Evolutionary conservation across 2,888 invertebrate genomes (phyloP).

Genomic region (Villa cingulata): DNA sequence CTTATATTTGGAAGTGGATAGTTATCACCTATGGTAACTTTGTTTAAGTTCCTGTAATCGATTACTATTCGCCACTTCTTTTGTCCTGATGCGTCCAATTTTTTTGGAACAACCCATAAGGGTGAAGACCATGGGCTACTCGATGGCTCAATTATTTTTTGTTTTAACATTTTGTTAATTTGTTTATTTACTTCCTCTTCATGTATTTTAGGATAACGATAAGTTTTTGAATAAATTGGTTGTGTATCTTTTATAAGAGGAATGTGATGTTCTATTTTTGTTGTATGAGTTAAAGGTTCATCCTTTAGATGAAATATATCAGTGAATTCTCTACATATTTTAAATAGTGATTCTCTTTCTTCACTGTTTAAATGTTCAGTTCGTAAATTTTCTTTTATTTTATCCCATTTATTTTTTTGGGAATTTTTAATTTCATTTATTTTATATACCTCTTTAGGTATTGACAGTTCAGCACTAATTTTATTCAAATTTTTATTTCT

Average conservation of each 20-base stretch:
- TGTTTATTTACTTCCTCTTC: conserved; percentile 12
- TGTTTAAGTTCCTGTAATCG: conserved; percentile 29
- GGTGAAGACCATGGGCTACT: conserved; percentile 13
- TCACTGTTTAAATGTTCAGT: conserved; percentile 1
- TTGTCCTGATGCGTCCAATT: conserved; percentile 14
- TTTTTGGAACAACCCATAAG: neutral
- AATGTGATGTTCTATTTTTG: neutral
- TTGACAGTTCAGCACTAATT: too few species aligned
- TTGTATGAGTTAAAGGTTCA: neutral
- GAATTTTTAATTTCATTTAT: too few species aligned
- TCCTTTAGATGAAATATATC: neutral
- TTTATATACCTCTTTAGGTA: too few species aligned
- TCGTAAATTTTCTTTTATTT: conserved; percentile 1
- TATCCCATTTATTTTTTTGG: conserved; percentile 1
- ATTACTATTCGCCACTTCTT: conserved; percentile 25
- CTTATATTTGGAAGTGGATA: conserved; percentile 9
- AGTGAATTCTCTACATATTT: neutral
- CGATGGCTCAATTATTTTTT: conserved; percentile 20
- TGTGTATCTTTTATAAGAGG: neutral
- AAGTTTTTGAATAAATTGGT: neutral
- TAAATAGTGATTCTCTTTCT: neutral
- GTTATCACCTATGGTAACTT: conserved; percentile 20
- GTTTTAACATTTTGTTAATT: conserved; percentile 19
- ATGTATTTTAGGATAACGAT: conserved; percentile 5
- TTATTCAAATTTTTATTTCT: neutral